A percentile compares a stretch with the other conserved stretches of the same genome.
phyloP scores from a whole-genome alignment of 1,140 invertebrate species.

The Bombus sibiricus region DNA sequence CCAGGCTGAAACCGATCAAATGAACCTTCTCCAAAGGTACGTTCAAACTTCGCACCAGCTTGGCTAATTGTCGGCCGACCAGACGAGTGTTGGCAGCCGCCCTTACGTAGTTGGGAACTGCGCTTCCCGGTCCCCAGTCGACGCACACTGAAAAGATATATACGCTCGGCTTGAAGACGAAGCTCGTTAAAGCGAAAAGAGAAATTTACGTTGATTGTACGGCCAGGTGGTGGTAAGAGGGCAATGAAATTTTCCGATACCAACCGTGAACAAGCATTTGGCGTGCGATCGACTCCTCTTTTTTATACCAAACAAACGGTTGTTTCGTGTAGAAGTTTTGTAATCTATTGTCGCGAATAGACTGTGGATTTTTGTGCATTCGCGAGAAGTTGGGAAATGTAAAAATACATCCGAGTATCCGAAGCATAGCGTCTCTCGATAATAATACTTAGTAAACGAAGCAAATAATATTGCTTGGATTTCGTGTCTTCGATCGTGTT shows the following conservation, averaged over 20 bases:
- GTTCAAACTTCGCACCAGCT: constrained; percentile 84
- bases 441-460: background rate
- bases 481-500: no score
- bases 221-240: background rate
- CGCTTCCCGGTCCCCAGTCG: constrained; percentile 96
- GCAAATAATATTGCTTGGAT: rapidly evolving
- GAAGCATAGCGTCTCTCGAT: no score
- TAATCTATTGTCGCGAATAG: rapidly evolving
- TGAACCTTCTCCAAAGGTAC: constrained; percentile 89
- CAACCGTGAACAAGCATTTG: background rate
- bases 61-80: constrained; percentile 94
- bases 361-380: background rate
- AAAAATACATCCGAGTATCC: no score
- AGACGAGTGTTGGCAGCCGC: constrained; percentile 96
- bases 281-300: background rate
- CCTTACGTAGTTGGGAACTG: constrained; percentile 95
- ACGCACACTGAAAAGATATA: constrained; percentile 91
- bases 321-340: no score
- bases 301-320: rapidly evolving
- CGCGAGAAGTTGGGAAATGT: rapidly evolving
- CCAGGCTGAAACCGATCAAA: constrained; percentile 95
- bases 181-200: background rate
- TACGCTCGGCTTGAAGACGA: background rate
- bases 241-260: background rate
- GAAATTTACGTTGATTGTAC: background rate